phyloP scores from a whole-genome alignment of 2,888 invertebrate species.

The Andrena bicolor region DNA sequence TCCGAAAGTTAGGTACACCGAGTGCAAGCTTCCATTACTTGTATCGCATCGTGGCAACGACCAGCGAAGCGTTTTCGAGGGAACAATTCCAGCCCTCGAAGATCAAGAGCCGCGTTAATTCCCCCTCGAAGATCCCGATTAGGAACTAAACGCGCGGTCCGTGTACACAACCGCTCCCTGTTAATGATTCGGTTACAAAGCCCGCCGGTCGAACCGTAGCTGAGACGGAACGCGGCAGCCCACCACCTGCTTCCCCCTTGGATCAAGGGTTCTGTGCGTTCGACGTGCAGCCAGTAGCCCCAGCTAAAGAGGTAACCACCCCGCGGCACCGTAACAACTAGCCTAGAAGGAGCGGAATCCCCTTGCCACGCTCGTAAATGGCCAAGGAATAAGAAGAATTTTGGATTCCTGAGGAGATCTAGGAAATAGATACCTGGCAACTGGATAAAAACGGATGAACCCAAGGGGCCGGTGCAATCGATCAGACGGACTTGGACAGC shows the following conservation, averaged over 20 bases:
- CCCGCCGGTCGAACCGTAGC: slow-evolving; percentile 31
- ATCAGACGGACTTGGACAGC: slow-evolving; percentile 7
- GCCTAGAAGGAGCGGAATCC: slow-evolving; percentile 13
- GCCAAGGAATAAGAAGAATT: slow-evolving; percentile 3
- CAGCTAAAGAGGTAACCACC: slow-evolving; percentile 9
- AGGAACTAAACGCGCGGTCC: slow-evolving; percentile 49
- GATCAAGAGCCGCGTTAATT: slow-evolving; percentile 55
- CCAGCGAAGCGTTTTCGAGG: slow-evolving; percentile 7
- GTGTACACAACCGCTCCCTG: slow-evolving; percentile 49
- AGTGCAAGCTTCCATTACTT: neutral
- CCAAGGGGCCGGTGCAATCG: neutral
- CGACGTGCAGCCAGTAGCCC: slow-evolving; percentile 22
- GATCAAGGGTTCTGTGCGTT: slow-evolving; percentile 45
- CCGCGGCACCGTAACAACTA: neutral
- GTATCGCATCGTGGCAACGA: neutral
- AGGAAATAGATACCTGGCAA: neutral
- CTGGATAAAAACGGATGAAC: neutral
- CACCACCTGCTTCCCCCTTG: slow-evolving; percentile 18
- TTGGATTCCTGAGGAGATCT: neutral
- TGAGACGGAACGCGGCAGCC: slow-evolving; percentile 24
- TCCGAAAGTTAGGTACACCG: neutral
- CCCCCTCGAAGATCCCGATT: slow-evolving; percentile 48
- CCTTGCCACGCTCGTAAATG: neutral
- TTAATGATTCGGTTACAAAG: slow-evolving; percentile 62
- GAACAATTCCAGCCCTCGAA: slow-evolving; percentile 8